Base-by-base conservation (phyloP, 92 coral and sea anemone genomes). In the Palythoa grandiflora region DNA sequence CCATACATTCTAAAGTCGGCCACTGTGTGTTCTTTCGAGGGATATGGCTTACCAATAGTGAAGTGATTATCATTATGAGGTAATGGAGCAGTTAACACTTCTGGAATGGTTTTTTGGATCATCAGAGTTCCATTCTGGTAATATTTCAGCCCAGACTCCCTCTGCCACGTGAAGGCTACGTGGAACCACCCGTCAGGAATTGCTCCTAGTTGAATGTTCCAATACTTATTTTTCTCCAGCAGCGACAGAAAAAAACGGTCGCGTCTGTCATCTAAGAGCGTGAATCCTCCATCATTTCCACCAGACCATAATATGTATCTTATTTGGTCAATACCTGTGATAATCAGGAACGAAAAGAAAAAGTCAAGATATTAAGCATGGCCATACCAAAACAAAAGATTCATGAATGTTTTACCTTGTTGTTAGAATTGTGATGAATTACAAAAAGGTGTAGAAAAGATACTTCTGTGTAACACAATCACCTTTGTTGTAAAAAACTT, bases 111-210 rank as follows among this genome's bases (percentile, higher is more conserved):
- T 5, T 7, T 1, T 15, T 78, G 9, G 6, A 47, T 1, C 2
- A 14, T 48, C 2, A 78, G 52, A 54, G 51, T 57, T 57, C 83
- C 83, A 78, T 78, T 78, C 71, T 78, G 83, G 35, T 78, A 78
- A 14, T 57, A 78, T 17, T 54, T 55, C 36, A 78, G 38, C 37
- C 83, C 83, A 3, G 70, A 9, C 8, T 55, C 28, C 21, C 15
- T 13, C 53, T 78, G 50, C 83, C 83, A 78, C 15, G 83, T 78
- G 6, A 78, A 78, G 3, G 83, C 51, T 2, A 48, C 83, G 21
- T 78, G 71, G 10, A 78, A 78, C 83, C 83, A 78, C 35, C 83
- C 83, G 28, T 78, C 83, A 12, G 83, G 71, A 36, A 78, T 21
- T 5, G 15, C 11, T 5, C 37, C 83, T 20, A 78, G 13, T 14